These are phyloP conservation scores for Chrysopa pallens DNA, from an alignment of 1,140 invertebrate species.

Conservation along the genomic window DNA sequence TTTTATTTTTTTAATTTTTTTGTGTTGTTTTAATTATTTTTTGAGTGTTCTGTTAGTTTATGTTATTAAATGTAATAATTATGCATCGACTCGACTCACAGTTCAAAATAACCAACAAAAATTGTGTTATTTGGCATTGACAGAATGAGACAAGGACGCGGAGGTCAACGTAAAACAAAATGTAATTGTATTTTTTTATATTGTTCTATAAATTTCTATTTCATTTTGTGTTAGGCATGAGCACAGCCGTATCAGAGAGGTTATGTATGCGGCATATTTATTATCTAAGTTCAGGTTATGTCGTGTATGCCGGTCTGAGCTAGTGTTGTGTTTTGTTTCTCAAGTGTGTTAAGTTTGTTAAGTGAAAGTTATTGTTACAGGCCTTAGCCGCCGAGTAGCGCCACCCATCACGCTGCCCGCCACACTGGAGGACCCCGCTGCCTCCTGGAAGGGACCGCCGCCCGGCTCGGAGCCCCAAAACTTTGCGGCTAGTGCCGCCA, in stretches of 20 bases:
- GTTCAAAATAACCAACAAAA: constrained; percentile 15
- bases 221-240: constrained; percentile 1
- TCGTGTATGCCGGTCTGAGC: background rate
- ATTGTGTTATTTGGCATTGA: constrained; percentile 17
- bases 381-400: constrained; percentile 44
- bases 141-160: constrained; percentile 31
- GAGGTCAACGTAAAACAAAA: constrained; percentile 28
- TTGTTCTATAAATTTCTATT: background rate
- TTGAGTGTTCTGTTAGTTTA: constrained; percentile 8
- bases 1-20: constrained; percentile 1
- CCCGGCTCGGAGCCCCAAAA: constrained; percentile 40
- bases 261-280: constrained; percentile 1
- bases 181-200: constrained; percentile 18
- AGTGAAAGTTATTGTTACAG: constrained; percentile 20
- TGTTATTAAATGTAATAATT: constrained; percentile 10
- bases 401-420: constrained; percentile 41
- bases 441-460: constrained; percentile 46
- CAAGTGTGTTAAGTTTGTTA: background rate
- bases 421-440: constrained; percentile 48
- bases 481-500: constrained; percentile 34
- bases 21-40: constrained; percentile 1
- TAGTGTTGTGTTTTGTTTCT: background rate
- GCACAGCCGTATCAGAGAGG: constrained; percentile 1
- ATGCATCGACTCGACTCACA: constrained; percentile 11
- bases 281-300: background rate